These are phyloP conservation scores for Micropoecilia bifurca DNA, from an alignment of 2,797 vertebrate species.

Conservation along the genomic window DNA sequence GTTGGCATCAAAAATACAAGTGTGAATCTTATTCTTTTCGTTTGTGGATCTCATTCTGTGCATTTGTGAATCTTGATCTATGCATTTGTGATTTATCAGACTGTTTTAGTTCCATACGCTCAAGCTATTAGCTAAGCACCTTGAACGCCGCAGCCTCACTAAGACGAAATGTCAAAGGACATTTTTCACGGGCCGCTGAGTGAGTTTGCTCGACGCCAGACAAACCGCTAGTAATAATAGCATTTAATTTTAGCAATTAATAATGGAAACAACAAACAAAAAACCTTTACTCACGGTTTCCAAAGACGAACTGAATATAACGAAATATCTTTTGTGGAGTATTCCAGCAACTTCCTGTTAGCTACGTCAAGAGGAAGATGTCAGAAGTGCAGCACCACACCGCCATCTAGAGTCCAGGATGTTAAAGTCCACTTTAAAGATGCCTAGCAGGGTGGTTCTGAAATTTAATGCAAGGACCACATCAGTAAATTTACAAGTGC, in stretches of 20 bases:
- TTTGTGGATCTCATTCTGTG: no score
- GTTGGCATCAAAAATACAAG: no score
- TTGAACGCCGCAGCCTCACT: not conserved
- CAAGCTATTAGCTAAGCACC: not conserved
- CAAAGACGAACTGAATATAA: not conserved
- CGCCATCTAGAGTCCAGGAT: conserved; percentile 3
- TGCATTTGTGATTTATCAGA: no score
- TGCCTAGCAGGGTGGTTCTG: not conserved
- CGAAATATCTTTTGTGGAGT: conserved; percentile 6
- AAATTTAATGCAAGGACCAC: no score
- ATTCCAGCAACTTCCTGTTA: conserved; percentile 26
- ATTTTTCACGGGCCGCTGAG: not conserved
- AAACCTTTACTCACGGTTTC: conserved; percentile 21
- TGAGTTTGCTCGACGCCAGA: not conserved
- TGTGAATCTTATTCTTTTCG: no score
- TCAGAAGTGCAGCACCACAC: not conserved
- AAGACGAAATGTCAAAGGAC: not conserved
- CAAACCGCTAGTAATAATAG: not conserved
- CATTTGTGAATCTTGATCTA: no score
- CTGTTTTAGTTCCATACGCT: not conserved
- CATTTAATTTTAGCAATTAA: not conserved
- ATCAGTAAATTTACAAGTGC: no score
- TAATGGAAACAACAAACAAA: not conserved
- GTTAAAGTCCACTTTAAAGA: not conserved
- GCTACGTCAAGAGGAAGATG: not conserved